Evolutionary conservation across 2,888 invertebrate genomes (phyloP).

Genomic region (Andrena camellia): DNA sequence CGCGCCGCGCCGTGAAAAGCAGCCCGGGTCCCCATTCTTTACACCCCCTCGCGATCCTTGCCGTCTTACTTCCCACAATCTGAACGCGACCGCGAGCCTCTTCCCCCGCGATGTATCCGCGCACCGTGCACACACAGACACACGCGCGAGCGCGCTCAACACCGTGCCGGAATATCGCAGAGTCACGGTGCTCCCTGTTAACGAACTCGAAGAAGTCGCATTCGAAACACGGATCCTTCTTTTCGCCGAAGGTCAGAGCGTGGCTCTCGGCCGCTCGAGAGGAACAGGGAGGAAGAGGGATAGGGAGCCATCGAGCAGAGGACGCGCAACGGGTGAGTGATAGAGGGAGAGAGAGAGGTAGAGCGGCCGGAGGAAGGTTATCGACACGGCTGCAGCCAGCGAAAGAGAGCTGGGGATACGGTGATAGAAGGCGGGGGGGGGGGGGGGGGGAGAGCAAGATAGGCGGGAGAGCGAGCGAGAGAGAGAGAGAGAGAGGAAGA

Average conservation of each 20-base stretch:
- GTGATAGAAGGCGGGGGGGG: slow-evolving; percentile 3
- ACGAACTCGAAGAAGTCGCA: slow-evolving; percentile 66
- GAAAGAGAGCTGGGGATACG: slow-evolving; percentile 32
- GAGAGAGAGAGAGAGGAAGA: slow-evolving; percentile 14
- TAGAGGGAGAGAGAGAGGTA: slow-evolving; percentile 25
- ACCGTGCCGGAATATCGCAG: slow-evolving; percentile 53
- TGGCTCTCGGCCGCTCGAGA: slow-evolving; percentile 12
- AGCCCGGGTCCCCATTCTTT: not conserved
- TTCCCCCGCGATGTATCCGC: slow-evolving; percentile 19
- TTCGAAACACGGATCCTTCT: slow-evolving; percentile 57
- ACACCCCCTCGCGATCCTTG: not conserved
- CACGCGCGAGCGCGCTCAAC: not conserved
- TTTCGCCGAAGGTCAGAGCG: slow-evolving; percentile 68
- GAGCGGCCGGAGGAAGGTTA: slow-evolving; percentile 57
- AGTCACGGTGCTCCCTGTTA: slow-evolving; percentile 70
- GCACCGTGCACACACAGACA: slow-evolving; percentile 1
- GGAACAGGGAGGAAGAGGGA: not conserved
- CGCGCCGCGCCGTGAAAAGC: slow-evolving; percentile 4
- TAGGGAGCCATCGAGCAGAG: not conserved
- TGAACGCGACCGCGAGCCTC: slow-evolving; percentile 21
- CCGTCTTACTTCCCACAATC: slow-evolving; percentile 42
- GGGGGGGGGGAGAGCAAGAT: not conserved
- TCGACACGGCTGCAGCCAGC: slow-evolving; percentile 55
- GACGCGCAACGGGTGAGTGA: slow-evolving; percentile 9
- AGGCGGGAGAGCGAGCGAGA: not conserved